phyloP scores from a whole-genome alignment of 2,797 vertebrate genomes.

The Kryptopterus vitreolus region DNA sequence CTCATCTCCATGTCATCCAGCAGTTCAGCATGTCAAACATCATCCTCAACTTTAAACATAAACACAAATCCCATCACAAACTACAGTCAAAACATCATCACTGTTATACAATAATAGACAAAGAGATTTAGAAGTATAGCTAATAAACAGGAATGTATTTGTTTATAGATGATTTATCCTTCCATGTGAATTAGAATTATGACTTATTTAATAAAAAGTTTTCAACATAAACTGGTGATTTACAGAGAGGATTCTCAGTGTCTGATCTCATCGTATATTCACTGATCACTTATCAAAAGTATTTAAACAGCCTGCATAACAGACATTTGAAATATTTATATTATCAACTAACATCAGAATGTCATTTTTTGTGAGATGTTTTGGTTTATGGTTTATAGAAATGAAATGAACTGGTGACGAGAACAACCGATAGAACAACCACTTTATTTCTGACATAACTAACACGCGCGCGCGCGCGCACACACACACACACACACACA shows the following conservation, averaged over 20 bases:
- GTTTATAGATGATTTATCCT: background rate
- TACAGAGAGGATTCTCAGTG: background rate
- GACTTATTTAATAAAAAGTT: background rate
- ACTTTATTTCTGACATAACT: background rate
- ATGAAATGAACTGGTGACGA: background rate
- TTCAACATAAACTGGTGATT: background rate
- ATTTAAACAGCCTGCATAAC: background rate
- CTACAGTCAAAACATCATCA: background rate
- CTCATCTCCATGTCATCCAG: background rate
- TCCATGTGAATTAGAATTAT: background rate
- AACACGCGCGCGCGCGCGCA: no score
- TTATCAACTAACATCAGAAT: no score
- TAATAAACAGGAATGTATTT: background rate
- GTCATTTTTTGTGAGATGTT: no score
- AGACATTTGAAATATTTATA: background rate
- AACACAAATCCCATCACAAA: background rate
- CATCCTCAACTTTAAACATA: background rate
- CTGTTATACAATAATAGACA: no score
- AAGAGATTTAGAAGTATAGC: background rate
- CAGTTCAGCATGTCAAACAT: background rate
- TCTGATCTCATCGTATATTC: background rate
- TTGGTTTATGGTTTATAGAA: no score
- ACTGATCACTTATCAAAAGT: no score
- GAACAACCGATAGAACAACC: background rate
- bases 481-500: background rate